Evolutionary conservation across 2,797 vertebrate species (phyloP), one percentile per base, ranked within the genome.

Genomic region (Spatula clypeata): DNA sequence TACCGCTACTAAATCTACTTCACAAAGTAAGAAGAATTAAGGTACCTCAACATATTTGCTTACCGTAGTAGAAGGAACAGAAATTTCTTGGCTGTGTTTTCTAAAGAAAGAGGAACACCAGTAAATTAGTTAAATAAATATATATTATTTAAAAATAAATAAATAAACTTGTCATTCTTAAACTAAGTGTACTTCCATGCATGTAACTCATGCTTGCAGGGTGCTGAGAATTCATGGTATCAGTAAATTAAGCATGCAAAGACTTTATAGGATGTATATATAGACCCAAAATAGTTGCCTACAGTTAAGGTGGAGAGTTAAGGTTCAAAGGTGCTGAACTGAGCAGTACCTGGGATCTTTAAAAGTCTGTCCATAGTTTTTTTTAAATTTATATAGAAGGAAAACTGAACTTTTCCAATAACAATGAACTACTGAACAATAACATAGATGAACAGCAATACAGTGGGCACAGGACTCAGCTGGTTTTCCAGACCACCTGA

Each of bases 41-140:
- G 21, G 21, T 11, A 49, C 61, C 26, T 82, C 76, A 89, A 57
- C 3, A 16, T 77, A 75, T 93, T 93, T 97, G 97, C 98, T 98
- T 97, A 98, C 98, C 0, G 97, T 98, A 80, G 98, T 97, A 80
- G 97, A 88, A 72, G 97, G 92, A 95, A 95, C 81, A 69, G 93
- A 72, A 67, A 97, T 90, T 94, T 98, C 98, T 93, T 98, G 98
- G 85, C 97, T 98, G 71, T 98, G 98, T 57, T 98, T 98, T 97
- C 98, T 98, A 79, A 14, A 90, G 42, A 86, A 71, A 93, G 95
- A 96, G 44, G 82, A 97, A 90, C 66, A 95, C 40, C 49, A 96
- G 64, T 89, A 69, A 93, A 51, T 94, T 19, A 27, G 36, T 58
- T 62, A 7, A 8, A 9, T 8, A 0, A 18, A 44, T 44, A 44